A percentile compares a stretch with the other conserved stretches of the same genome.
Evolutionary conservation across 2,888 invertebrate species (phyloP).

Genomic region (Keiferia lycopersicella): DNA sequence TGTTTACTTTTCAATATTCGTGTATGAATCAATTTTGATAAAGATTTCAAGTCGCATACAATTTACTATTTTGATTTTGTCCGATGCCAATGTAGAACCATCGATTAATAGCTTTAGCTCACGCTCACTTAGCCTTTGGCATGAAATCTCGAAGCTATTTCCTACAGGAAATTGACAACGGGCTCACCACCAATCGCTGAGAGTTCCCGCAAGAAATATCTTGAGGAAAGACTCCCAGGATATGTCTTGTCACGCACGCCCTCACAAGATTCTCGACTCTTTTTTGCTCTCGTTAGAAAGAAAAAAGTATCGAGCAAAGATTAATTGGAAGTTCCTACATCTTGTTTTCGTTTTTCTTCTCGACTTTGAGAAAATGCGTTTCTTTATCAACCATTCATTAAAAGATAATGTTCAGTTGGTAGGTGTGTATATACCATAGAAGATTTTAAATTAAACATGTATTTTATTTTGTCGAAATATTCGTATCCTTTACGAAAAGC

Average conservation of each 20-base stretch:
- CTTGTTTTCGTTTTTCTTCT: background rate
- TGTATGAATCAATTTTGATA: no score
- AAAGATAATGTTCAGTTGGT: background rate
- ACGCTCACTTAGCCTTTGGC: slow-evolving; percentile 34
- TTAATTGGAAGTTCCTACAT: slow-evolving; percentile 15
- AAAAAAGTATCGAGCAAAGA: slow-evolving; percentile 17
- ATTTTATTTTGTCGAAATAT: no score
- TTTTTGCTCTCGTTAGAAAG: slow-evolving; percentile 24
- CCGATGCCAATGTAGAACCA: background rate
- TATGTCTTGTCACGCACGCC: slow-evolving; percentile 46
- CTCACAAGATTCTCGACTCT: slow-evolving; percentile 30
- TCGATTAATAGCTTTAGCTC: slow-evolving; percentile 20
- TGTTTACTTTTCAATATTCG: no score
- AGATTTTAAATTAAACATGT: no score
- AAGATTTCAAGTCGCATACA: no score
- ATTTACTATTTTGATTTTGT: no score
- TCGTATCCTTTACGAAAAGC: no score
- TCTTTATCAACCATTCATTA: background rate
- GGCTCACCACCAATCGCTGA: slow-evolving; percentile 38
- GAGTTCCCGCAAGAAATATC: slow-evolving; percentile 44
- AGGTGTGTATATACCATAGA: no score
- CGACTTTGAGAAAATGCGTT: background rate
- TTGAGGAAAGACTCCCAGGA: slow-evolving; percentile 40
- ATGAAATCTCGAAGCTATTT: slow-evolving; percentile 44
- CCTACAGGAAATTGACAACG: slow-evolving; percentile 50